These are phyloP conservation scores for Stenodera caucasica DNA, from an alignment of 2,888 invertebrate genomes.

Conservation along the genomic window DNA sequence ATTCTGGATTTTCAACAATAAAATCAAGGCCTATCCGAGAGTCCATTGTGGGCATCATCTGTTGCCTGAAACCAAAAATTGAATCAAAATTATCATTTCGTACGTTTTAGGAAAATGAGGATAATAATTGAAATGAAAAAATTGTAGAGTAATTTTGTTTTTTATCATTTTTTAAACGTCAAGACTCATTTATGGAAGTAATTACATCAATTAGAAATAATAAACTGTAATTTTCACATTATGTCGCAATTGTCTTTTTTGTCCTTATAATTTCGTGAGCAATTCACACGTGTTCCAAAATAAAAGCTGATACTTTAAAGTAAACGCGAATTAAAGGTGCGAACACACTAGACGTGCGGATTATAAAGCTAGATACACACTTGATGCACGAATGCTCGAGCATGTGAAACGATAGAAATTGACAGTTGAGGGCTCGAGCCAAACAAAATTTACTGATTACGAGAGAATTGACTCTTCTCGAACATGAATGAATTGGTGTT, in stretches of 20 bases:
- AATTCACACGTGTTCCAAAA: constrained; percentile 8
- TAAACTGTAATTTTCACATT: constrained; percentile 4
- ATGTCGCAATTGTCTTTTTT: background rate
- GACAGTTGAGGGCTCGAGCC: too few species aligned
- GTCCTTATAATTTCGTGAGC: background rate
- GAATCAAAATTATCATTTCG: too few species aligned
- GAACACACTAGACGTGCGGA: too few species aligned
- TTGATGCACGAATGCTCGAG: too few species aligned
- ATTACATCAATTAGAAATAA: background rate
- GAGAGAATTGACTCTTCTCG: too few species aligned
- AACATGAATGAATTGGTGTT: constrained; percentile 11
- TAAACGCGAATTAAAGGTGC: too few species aligned
- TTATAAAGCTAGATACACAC: too few species aligned
- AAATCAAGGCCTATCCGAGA: constrained; percentile 91
- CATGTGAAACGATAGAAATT: too few species aligned
- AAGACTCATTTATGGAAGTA: background rate
- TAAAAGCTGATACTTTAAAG: background rate
- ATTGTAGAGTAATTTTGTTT: too few species aligned
- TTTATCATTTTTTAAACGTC: background rate
- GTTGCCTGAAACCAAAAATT: constrained; percentile 21
- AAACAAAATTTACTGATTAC: too few species aligned
- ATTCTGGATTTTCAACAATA: constrained; percentile 92
- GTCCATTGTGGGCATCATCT: constrained; percentile 64
- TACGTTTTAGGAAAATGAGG: background rate
- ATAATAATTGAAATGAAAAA: too few species aligned